Conservation (phyloP, 2,797 vertebrate genomes). For the Dromococcyx pavoninus region DNA sequence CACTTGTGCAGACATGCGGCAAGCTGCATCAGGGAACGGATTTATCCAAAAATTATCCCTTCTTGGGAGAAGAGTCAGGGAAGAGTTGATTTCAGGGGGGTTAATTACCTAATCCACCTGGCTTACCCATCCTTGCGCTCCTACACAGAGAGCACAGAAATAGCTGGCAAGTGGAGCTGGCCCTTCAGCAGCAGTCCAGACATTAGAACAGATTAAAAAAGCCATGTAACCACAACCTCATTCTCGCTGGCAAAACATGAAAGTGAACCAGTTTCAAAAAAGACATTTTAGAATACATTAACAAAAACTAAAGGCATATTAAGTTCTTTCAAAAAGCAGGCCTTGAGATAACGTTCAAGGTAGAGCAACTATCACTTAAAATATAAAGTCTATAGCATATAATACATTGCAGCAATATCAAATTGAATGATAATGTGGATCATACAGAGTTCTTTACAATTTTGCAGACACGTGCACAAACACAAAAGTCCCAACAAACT, state of each 20-base stretch:
- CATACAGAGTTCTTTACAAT: neutral
- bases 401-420: neutral
- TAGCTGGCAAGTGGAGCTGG: rapidly evolving
- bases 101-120: neutral
- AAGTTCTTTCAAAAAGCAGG: neutral
- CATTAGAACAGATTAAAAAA: neutral
- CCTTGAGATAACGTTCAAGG: neutral
- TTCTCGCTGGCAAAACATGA: neutral
- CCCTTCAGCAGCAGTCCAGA: neutral
- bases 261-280: neutral
- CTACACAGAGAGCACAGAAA: neutral
- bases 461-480: neutral
- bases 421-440: neutral
- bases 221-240: neutral
- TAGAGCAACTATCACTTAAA: neutral
- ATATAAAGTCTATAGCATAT: neutral
- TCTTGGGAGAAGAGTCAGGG: neutral
- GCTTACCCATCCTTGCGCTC: neutral
- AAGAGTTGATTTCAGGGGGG: neutral
- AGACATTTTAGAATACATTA: neutral
- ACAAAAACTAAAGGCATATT: neutral
- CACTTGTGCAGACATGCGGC: neutral
- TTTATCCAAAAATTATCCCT: neutral
- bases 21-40: neutral
- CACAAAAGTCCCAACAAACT: neutral